phyloP scores from a whole-genome alignment of 2,113 vertebrate species.

The Pavo muticus region DNA sequence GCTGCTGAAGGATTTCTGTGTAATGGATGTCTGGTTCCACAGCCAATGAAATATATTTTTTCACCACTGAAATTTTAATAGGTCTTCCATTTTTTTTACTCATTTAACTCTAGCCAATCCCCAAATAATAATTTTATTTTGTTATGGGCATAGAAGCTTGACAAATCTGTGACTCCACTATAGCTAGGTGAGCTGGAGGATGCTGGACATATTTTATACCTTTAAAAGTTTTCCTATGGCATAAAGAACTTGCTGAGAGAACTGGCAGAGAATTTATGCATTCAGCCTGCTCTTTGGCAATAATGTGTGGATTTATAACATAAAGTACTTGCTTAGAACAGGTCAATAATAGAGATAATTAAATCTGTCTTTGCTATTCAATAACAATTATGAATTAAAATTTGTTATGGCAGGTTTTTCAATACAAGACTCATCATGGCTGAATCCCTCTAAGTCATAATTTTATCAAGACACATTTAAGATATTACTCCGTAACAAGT shows the following conservation, averaged over 20 bases:
- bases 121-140: conserved; percentile 18
- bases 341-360: conserved; percentile 59
- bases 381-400: conserved; percentile 73
- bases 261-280: conserved; percentile 24
- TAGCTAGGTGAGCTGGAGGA: not conserved
- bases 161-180: not conserved
- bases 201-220: conserved; percentile 42
- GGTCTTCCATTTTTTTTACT: conserved; percentile 1
- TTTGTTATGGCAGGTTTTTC: conserved; percentile 61
- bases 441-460: conserved; percentile 52
- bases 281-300: conserved; percentile 42
- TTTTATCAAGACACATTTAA: conserved; percentile 59
- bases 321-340: conserved; percentile 29
- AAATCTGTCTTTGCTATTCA: conserved; percentile 58
- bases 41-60: not conserved
- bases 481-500: conserved; percentile 40
- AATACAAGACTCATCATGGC: conserved; percentile 34
- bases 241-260: not conserved
- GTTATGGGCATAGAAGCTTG: not conserved
- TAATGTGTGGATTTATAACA: conserved; percentile 47
- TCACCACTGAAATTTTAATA: not conserved
- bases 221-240: conserved; percentile 37
- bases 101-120: not conserved
- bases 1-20: conserved; percentile 8
- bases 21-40: not conserved